Evolutionary conservation across 64 coral and sea anemone species (phyloP).

Genomic region (Stichodactyla mertensii): DNA sequence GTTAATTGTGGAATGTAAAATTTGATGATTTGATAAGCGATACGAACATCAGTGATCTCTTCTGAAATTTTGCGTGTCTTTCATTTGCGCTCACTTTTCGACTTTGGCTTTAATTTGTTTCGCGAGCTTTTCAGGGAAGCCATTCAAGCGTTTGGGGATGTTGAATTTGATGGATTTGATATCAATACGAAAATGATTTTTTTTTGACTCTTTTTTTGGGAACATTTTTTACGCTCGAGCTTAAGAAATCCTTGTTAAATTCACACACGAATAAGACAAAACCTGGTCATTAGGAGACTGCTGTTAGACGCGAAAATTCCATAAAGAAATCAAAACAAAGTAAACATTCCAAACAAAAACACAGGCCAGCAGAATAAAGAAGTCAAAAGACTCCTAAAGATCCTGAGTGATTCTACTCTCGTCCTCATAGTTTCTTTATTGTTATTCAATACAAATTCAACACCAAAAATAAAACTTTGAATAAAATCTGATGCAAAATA

Average conservation of each 20-base stretch:
- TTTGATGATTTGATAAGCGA: background rate
- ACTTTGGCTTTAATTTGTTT: too few species aligned
- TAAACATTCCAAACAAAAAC: background rate
- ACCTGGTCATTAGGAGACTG: background rate
- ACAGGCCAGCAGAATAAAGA: background rate
- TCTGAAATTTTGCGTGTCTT: too few species aligned
- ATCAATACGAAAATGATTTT: background rate
- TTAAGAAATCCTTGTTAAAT: too few species aligned
- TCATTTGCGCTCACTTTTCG: too few species aligned
- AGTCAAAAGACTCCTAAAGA: background rate
- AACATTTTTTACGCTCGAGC: too few species aligned
- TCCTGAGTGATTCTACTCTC: background rate
- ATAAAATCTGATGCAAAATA: too few species aligned
- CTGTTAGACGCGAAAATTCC: background rate
- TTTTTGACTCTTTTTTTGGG: background rate
- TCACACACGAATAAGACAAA: background rate
- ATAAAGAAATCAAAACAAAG: slow-evolving; percentile 14
- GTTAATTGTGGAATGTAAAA: background rate
- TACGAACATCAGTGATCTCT: too few species aligned
- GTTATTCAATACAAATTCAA: background rate
- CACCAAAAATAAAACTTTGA: background rate
- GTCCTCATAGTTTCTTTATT: background rate
- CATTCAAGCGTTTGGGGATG: too few species aligned
- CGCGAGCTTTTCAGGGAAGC: too few species aligned
- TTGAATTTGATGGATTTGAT: background rate